These are phyloP conservation scores for Calyptommatus sinebrachiatus DNA, from an alignment of 2,113 vertebrate species.

Conservation along the genomic window DNA sequence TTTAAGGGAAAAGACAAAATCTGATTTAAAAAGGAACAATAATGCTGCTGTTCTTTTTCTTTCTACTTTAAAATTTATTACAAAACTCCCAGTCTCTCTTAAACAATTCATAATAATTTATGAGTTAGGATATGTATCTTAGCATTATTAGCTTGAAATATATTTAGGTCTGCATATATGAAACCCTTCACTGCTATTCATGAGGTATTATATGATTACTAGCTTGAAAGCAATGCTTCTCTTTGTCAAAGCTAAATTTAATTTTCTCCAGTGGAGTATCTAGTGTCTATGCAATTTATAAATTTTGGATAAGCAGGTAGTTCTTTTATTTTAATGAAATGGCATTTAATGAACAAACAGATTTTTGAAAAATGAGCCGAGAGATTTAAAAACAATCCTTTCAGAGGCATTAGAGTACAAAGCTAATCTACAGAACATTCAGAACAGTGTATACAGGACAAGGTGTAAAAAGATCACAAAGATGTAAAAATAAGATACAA, in stretches of 20 bases:
- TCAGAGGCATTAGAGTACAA: not conserved
- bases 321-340: constrained; percentile 36
- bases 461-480: constrained; percentile 25
- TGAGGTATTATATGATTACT: constrained; percentile 2
- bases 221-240: constrained; percentile 20
- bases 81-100: not conserved
- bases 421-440: not conserved
- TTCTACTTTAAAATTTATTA: constrained; percentile 10
- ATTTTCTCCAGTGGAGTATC: constrained; percentile 3
- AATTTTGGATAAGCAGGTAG: constrained; percentile 36
- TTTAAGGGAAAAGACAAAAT: not conserved
- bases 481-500: constrained; percentile 29
- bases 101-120: constrained; percentile 13
- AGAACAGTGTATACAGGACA: constrained; percentile 1
- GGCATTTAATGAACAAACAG: constrained; percentile 3
- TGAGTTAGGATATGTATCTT: constrained; percentile 6
- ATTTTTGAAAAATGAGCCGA: constrained; percentile 23
- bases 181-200: constrained; percentile 8
- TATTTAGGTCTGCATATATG: constrained; percentile 3
- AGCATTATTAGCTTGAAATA: constrained; percentile 21
- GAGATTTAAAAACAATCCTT: constrained; percentile 16
- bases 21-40: constrained; percentile 2
- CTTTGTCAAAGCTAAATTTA: constrained; percentile 41
- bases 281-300: constrained; percentile 18
- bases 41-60: not conserved